Evolutionary conservation across 2,888 invertebrate genomes (phyloP), one percentile per base, ranked within the genome.

Genomic region (Priapulus caudatus): DNA sequence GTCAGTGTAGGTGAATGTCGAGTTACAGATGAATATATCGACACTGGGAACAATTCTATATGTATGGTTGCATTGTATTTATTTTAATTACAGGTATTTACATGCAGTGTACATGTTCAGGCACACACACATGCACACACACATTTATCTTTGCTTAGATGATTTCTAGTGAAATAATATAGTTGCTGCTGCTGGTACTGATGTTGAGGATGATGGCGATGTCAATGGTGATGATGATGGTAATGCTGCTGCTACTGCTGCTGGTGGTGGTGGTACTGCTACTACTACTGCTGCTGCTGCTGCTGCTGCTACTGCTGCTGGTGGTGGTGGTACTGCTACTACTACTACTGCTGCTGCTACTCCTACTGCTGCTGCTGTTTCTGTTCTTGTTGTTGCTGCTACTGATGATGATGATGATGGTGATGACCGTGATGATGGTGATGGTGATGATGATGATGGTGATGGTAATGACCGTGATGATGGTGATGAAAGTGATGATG

Each of bases 371-470:
- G n/a, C n/a, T n/a, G n/a, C n/a, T n/a, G n/a, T n/a, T n/a, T n/a
- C n/a, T n/a, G n/a, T n/a, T n/a, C n/a, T n/a, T n/a, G n/a, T n/a
- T n/a, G n/a, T n/a, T n/a, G n/a, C n/a, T n/a, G n/a, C n/a, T n/a
- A n/a, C n/a, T n/a, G 48, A 52, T 10, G 20, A 51, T 15, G 45
- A 50, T 1, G 43, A 50, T 3, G 50, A 53, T n/a, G 48, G 47
- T 22, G 22, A 55, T 47, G 57, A 56, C 23, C 54, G 58, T 15
- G 51, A 54, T 23, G 53, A 48, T 1, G 49, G 52, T 24, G 57
- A 51, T 45, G 52, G 53, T 0, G 18, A 46, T 3, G 48, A 21
- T 21, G 51, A 61, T 45, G 63, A 63, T 2, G 62, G 61, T 45
- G 60, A 61, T 15, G 59, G 60, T 33, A n/a, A 33, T 33, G 33